These are phyloP conservation scores for Trachurus trachurus DNA, from an alignment of 2,797 vertebrate genomes.

Conservation along the genomic window DNA sequence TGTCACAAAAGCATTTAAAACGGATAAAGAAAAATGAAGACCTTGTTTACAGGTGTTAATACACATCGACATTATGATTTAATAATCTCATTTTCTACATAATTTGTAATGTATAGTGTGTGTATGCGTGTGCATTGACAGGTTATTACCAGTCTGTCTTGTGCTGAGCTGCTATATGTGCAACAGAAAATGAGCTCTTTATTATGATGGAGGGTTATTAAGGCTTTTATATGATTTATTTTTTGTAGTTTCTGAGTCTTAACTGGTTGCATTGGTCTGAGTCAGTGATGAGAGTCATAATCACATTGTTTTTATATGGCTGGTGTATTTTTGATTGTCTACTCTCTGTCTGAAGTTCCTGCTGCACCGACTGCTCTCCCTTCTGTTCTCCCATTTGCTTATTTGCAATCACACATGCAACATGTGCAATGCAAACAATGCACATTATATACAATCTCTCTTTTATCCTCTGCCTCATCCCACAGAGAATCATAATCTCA, in stretches of 20 bases:
- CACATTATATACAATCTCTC: background rate
- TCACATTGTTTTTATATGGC: background rate
- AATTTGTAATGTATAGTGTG: no score
- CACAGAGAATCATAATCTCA: background rate
- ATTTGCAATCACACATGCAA: slow-evolving; percentile 11
- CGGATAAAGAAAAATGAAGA: background rate
- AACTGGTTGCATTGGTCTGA: slow-evolving; percentile 2
- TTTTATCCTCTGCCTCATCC: slow-evolving; percentile 1
- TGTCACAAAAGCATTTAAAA: background rate
- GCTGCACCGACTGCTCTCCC: background rate
- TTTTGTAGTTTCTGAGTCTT: background rate
- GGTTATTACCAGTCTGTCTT: no score
- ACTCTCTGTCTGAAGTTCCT: background rate
- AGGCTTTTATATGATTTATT: background rate
- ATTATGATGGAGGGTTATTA: background rate
- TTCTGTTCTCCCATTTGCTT: background rate
- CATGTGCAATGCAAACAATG: slow-evolving; percentile 11
- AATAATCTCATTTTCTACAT: no score
- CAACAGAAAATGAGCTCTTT: no score
- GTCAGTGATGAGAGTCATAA: no score
- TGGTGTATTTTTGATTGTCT: no score
- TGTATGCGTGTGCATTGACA: no score
- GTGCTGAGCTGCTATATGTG: no score
- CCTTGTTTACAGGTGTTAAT: background rate
- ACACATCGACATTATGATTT: no score